Evolutionary conservation across 23 tunicate genomes (phyloP).

Genomic region (Trididemnum clinides): DNA sequence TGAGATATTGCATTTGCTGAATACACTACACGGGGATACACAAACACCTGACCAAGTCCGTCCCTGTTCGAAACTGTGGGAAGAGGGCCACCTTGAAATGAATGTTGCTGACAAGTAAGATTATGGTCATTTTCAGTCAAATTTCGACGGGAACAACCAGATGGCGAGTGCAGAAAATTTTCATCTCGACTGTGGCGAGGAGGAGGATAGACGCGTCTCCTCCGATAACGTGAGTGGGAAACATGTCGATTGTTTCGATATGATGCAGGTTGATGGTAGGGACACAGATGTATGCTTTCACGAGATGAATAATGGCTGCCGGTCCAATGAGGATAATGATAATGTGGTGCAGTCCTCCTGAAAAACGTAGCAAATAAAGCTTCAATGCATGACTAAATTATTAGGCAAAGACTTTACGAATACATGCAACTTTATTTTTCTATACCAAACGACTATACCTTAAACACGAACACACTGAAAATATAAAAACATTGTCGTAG

Average conservation of each 20-base stretch:
- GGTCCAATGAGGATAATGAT: not conserved
- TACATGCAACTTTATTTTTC: no score
- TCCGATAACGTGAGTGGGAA: not conserved
- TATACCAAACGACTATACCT: no score
- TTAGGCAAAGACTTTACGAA: no score
- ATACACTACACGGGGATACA: conserved; percentile 49
- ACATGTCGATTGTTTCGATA: not conserved
- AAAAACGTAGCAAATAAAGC: no score
- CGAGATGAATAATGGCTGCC: conserved; percentile 16
- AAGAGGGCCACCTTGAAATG: conserved; percentile 14
- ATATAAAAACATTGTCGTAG: no score
- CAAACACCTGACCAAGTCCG: conserved; percentile 26
- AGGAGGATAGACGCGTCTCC: not conserved
- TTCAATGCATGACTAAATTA: no score
- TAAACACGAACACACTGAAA: no score
- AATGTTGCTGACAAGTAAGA: not conserved
- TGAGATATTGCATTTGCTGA: conserved; percentile 22
- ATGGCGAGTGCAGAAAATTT: not conserved
- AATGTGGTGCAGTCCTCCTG: not conserved
- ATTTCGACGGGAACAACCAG: not conserved
- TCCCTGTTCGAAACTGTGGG: conserved; percentile 14
- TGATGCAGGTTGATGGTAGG: not conserved
- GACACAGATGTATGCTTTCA: not conserved
- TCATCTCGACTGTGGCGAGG: not conserved
- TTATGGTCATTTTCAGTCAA: not conserved